Evolutionary conservation across 23 tunicate species (phyloP), one percentile per base, ranked within the genome.

Genomic region (Diplosoma virens): DNA sequence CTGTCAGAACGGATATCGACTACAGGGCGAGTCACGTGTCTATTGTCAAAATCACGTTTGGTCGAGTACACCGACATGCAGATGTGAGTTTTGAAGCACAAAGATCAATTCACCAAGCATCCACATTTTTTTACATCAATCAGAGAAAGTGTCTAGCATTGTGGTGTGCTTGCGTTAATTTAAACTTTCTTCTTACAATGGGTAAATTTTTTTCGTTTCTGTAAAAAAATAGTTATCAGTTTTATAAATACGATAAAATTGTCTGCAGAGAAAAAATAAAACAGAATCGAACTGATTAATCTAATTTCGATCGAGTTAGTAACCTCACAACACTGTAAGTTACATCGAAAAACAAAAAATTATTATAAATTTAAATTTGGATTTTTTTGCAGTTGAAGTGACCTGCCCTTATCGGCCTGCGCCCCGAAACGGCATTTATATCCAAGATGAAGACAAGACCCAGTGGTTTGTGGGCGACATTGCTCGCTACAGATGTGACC

Each of bases 401-500:
- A 67, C 74, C 7, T 67, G 74, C 27, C 74, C 74, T 14, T 52
- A 67, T 36, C 74, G 74, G 24, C 78, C 32, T 47, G 60, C 78
- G 47, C 78, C 78, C 3, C 3, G 16, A 25, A 47, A 72, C 46
- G 78, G 78, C 6, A 25, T 72, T 14, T 72, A 72, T 35, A 47
- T 72, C 46, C 60, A 72, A 27, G 78, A 72, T 36, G 33, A 5
- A 27, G 33, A 48, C 25, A 72, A 72, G 27, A 47, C 33, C n/a
- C 59, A 47, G 18, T 72, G 78, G 78, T 72, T 47, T 72, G 60
- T 50, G 34, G 78, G 78, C 4, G 78, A 72, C 37, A 50, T 72
- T 24, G 78, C 78, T 24, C 20, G 61, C 34, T 72, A 47, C 28
- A 11, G 78, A 24, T 72, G 78, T 48, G 22, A 72, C 37, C 9